Conservation (phyloP, 64 coral and sea anemone species). For the Montipora efflorescens region DNA sequence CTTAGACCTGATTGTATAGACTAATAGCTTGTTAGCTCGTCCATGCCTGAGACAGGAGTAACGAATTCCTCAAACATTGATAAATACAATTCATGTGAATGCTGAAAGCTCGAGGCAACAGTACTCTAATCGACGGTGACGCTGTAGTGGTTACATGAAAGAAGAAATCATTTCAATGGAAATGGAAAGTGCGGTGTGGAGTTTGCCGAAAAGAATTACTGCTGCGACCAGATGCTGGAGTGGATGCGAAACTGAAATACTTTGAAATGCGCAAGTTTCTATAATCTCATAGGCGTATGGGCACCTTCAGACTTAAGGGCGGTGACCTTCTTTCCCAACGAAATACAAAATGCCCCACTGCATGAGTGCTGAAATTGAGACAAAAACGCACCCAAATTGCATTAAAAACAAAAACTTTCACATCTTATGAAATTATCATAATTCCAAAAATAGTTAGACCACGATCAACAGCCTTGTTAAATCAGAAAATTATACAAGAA, state of each 20-base stretch:
- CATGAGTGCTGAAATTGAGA: no score
- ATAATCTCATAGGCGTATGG: no score
- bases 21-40: no score
- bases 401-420: neutral
- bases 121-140: neutral
- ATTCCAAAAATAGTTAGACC: no score
- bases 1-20: no score
- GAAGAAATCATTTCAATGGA: neutral
- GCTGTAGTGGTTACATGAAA: neutral
- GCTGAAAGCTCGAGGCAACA: neutral
- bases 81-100: no score
- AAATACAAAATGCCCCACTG: no score
- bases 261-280: neutral
- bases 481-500: no score
- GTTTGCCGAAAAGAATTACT: neutral
- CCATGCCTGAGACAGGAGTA: no score
- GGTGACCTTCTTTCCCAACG: neutral
- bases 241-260: neutral
- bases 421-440: neutral
- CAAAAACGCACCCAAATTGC: no score
- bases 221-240: conserved; percentile 7
- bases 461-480: no score
- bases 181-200: neutral
- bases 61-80: no score
- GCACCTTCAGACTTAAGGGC: neutral